phyloP scores from a whole-genome alignment of 1,140 invertebrate genomes.

The Drosophila fuyamai region DNA sequence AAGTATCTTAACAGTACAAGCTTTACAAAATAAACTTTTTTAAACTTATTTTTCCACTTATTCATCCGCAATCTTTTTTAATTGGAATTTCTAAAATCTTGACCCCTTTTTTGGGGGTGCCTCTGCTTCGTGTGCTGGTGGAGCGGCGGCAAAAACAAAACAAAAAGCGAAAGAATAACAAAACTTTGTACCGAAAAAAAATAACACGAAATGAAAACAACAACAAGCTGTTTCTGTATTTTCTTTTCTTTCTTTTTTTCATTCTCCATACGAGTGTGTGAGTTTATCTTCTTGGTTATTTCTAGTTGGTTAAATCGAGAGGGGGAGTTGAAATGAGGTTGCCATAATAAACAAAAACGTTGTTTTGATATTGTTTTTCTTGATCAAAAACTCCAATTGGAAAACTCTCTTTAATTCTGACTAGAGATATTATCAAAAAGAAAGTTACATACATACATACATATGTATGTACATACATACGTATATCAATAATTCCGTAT shows the following conservation, averaged over 20 bases:
- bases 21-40: no score
- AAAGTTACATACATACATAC: no score
- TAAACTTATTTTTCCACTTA: no score
- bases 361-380: conserved; percentile 34
- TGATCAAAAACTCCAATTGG: conserved; percentile 42
- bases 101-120: conserved; percentile 13
- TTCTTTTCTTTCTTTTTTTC: conserved; percentile 40
- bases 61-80: no score
- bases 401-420: conserved; percentile 23
- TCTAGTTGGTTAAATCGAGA: conserved; percentile 36
- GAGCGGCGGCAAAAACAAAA: conserved; percentile 71
- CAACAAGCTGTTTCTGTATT: conserved; percentile 56
- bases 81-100: neutral
- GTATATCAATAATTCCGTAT: no score
- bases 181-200: conserved; percentile 62
- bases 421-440: no score
- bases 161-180: conserved; percentile 80
- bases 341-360: conserved; percentile 54
- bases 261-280: conserved; percentile 24
- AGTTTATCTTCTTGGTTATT: conserved; percentile 66
- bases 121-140: conserved; percentile 45
- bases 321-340: conserved; percentile 14
- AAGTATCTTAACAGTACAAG: no score
- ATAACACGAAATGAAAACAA: conserved; percentile 77
- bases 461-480: no score